A percentile compares a stretch with the other conserved stretches of the same genome.
These are phyloP conservation scores for Larimichthys crocea DNA, from an alignment of 2,113 vertebrate genomes.

Conservation along the genomic window DNA sequence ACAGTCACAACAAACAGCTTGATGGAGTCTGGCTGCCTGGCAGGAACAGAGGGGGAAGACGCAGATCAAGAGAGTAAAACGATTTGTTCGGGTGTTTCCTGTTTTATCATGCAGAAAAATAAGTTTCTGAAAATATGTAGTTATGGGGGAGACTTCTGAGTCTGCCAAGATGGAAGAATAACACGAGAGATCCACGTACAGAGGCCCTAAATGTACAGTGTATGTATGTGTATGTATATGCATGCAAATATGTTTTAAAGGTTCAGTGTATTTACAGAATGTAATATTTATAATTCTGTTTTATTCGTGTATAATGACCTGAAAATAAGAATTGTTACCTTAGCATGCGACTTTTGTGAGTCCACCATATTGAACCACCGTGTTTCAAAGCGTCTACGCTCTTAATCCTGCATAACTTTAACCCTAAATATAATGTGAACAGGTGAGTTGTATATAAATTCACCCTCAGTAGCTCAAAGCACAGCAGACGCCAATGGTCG, in stretches of 20 bases:
- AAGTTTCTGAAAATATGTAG: neutral
- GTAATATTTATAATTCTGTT: no score
- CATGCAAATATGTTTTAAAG: neutral
- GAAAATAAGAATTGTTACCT: no score
- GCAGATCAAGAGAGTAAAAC: slow-evolving; percentile 6
- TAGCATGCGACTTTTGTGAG: no score
- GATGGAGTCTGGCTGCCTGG: slow-evolving; percentile 45
- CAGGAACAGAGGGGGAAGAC: neutral
- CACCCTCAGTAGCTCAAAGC: neutral
- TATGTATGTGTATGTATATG: no score
- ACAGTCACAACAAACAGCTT: slow-evolving; percentile 67
- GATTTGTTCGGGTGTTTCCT: neutral
- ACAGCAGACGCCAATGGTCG: neutral
- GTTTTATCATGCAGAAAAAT: neutral
- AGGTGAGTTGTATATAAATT: no score
- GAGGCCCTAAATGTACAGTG: neutral
- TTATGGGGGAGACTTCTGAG: neutral
- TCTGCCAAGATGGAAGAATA: neutral
- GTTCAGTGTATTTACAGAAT: no score
- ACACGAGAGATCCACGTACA: neutral
- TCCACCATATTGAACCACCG: no score
- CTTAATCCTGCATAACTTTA: no score
- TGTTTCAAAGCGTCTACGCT: no score
- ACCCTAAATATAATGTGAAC: no score
- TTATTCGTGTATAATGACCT: no score